Evolutionary conservation across 2,797 vertebrate species (phyloP).

Genomic region (Urophycis tenuis): DNA sequence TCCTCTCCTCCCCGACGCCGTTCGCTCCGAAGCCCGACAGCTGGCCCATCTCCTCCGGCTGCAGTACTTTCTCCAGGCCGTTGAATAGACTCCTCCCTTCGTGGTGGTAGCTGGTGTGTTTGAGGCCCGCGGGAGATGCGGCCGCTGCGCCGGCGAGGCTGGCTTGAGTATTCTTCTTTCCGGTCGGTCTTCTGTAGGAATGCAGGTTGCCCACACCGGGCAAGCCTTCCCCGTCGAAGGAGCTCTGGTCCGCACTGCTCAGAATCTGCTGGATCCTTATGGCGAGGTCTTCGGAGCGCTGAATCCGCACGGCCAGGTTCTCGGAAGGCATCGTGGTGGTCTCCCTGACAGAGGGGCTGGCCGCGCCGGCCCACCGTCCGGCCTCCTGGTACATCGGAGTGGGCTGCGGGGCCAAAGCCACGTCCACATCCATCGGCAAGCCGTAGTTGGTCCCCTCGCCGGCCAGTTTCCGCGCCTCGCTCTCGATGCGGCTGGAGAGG

Average conservation of each 20-base stretch:
- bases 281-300: slow-evolving; percentile 52
- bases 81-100: slow-evolving; percentile 30
- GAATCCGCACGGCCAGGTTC: slow-evolving; percentile 16
- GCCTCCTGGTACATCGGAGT: slow-evolving; percentile 47
- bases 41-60: slow-evolving; percentile 29
- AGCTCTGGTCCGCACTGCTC: slow-evolving; percentile 68
- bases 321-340: slow-evolving; percentile 45
- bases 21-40: slow-evolving; percentile 17
- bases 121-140: neutral
- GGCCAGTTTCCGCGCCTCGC: slow-evolving; percentile 84
- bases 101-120: slow-evolving; percentile 24
- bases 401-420: slow-evolving; percentile 37
- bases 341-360: slow-evolving; percentile 73
- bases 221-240: slow-evolving; percentile 70
- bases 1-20: slow-evolving; percentile 18
- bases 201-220: slow-evolving; percentile 78
- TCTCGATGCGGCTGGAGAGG: slow-evolving; percentile 88
- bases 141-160: slow-evolving; percentile 13
- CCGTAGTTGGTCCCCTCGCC: slow-evolving; percentile 75
- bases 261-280: slow-evolving; percentile 76
- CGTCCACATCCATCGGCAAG: slow-evolving; percentile 57
- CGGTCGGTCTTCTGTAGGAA: slow-evolving; percentile 65
- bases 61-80: slow-evolving; percentile 33
- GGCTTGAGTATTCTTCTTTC: slow-evolving; percentile 44
- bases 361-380: slow-evolving; percentile 61